Base-by-base conservation (phyloP, 2,888 invertebrate species). In the Halictus ligatus region DNA sequence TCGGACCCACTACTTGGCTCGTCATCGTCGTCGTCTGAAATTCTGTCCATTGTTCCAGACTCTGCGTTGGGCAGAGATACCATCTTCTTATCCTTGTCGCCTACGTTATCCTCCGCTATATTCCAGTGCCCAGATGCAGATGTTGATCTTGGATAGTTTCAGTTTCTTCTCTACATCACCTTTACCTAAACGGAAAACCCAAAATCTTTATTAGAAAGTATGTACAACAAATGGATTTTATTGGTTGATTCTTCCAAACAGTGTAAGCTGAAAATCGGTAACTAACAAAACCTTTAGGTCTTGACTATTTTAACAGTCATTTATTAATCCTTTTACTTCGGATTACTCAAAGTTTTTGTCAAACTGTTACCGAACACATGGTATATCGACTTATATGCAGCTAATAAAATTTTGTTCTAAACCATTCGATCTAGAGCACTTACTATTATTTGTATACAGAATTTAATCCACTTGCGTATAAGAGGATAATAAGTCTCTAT, bases 1-100 rank as follows among this genome's bases (percentile, higher is more conserved):
- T 96, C 96, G 69, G 98, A 98, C 77, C 97, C 97, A 50, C 98
- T 97, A 80, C 98, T 97, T 82, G 98, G 98, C 83, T 97, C 98
- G 88, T 97, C 97, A 91, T 98, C 97, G 91, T 98, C 98, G 91
- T 98, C 98, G 87, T 98, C 98, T 43, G 94, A 92, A 58, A 95
- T 94, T 87, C 95, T 92, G 82, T 95, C 95, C 92, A 93, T 93
- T 81, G 94, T 90, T 84, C 94, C 94, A 18, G 94, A 92, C 88
- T 94, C 94, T 81, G 93, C 93, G 54, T 89, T 94, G 50, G 93
- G 94, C 90, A 94, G 92, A 81, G 94, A 94, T 50, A 94, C 93
- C 94, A 94, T 94, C 58, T 89, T 87, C 81, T 87, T 76, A 12
- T 82, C 75, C 13, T 85, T 75, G 87, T 88, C 84, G 15, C 58